Evolutionary conservation across 2,797 vertebrate species (phyloP), one percentile per base, ranked within the genome.

Genomic region (Sebastes steindachneri): DNA sequence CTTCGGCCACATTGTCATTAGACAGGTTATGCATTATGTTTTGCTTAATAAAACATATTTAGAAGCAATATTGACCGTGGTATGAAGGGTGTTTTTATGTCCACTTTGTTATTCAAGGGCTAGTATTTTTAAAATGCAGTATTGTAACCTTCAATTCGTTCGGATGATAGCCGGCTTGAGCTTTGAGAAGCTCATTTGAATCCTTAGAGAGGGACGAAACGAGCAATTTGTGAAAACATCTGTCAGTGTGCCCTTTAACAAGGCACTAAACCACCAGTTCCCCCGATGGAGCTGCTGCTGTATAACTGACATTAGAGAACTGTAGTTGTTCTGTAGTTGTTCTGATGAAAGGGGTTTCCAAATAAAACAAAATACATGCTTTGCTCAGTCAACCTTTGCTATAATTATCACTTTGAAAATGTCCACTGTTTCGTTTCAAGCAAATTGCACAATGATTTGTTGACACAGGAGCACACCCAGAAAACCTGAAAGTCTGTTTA

Each of bases 11-110:
- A 28, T 77, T 83, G 82, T 88, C 78, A 75, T 69, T 86, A 83
- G 73, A 88, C 63, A 75, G 78, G 23, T 79, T 79, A 84, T 92
- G 76, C 67, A 86, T 89, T 80, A 85, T 87, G 86, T 95, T 94
- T 95, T 95, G 92, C 89, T 94, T 92, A 97, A 96, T 97, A 97
- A 97, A 94, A 88, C 29, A 55, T 77, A 88, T 88, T 85, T 82
- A 88, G 79, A 90, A 90, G 60, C 85, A 79, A 81, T 59, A 11
- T 60, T 67, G 45, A 66, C 9, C 0, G n/a, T 62, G 53, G 29
- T 58, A 23, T 63, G 21, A 66, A 71, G 57, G 53, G 10, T 85
- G 21, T 86, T 33, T 60, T 85, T 84, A 63, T 37, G 19, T 86
- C 37, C 19, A 23, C 26, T 19, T 11, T 65, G 60, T 45, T 59